Base-by-base conservation (phyloP, 1,140 invertebrate genomes). In the Fopius arisanus region DNA sequence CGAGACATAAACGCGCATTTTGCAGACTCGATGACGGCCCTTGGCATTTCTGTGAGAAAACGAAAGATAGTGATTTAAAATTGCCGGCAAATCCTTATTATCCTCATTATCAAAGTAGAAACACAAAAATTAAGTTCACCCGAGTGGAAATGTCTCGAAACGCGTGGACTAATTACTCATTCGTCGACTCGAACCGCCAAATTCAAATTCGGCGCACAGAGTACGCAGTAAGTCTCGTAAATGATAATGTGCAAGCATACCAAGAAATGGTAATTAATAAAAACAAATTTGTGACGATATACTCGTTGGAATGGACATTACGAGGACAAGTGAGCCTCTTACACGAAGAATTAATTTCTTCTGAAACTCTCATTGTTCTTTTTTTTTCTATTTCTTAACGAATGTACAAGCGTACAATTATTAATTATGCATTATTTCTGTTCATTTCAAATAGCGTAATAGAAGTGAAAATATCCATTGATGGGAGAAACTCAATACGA, bases 401-500 rank as follows among this genome's bases (percentile, higher is more conserved):
- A 68, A 26, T 68, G 12, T 68, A 37, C 19, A 43, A 68, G 40
- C 33, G 19, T 41, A n/a, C n/a, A n/a, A n/a, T 40, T 33, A 31
- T 66, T 33, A 31, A 2, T 62, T 62, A 54, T 54, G n/a, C n/a
- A n/a, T n/a, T 62, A 62, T 63, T 12, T 68, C 21, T 70, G 19
- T 40, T 65, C 33, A 70, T 59, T 21, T 54, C n/a, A 65, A 65
- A 21, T 41, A 37, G 16, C 41, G 19, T n/a, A 43, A 69, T 63
- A 62, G 31, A 40, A 40, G 3, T 63, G 41, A 48, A 26, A 59
- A 59, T 59, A 28, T 23, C 23, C 21, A 59, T 1, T 23, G 7
- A 59, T 28, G 73, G 3, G 37, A 54, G 31, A 67, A 63, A 59
- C n/a, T 65, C 29, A 33, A 72, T 69, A 76, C 43, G 48, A 65